Conservation (phyloP, 2,888 invertebrate genomes). For the Pimpla rufipes region DNA sequence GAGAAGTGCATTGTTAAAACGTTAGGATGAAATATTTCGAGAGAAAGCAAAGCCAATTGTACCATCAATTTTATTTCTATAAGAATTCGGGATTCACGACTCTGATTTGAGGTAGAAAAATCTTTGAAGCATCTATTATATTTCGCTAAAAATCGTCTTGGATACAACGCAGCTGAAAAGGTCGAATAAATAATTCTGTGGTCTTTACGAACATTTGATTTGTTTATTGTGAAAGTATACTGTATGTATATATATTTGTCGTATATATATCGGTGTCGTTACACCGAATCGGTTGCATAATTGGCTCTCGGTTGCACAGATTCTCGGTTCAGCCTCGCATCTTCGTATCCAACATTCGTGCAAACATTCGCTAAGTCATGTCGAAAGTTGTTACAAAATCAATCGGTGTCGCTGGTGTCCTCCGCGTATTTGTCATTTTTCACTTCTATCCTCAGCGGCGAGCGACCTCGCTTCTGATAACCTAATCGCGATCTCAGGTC, state of each 20-base stretch:
- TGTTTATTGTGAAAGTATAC: slow-evolving; percentile 62
- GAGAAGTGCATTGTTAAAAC: too few relatives aligned
- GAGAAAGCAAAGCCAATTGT: too few relatives aligned
- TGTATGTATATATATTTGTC: slow-evolving; percentile 25
- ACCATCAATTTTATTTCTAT: too few relatives aligned
- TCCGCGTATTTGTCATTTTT: slow-evolving; percentile 82
- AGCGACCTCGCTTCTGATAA: slow-evolving; percentile 80
- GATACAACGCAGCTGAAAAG: not conserved
- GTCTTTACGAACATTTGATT: not conserved
- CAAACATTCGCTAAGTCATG: not conserved
- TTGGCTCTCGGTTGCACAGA: not conserved
- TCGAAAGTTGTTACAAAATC: slow-evolving; percentile 48
- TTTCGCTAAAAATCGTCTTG: not conserved
- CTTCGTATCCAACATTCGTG: not conserved
- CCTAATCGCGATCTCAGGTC: slow-evolving; percentile 81
- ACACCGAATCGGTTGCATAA: not conserved
- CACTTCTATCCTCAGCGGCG: slow-evolving; percentile 84
- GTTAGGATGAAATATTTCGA: too few relatives aligned
- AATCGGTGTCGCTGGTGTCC: slow-evolving; percentile 75
- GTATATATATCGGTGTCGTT: slow-evolving; percentile 10
- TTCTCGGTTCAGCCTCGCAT: slow-evolving; percentile 12
- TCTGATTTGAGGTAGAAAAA: too few relatives aligned
- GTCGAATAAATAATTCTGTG: not conserved
- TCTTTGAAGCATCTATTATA: too few relatives aligned
- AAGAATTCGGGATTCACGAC: too few relatives aligned